These are phyloP conservation scores for Cenopis cana DNA, from an alignment of 2,888 invertebrate species.

Conservation along the genomic window DNA sequence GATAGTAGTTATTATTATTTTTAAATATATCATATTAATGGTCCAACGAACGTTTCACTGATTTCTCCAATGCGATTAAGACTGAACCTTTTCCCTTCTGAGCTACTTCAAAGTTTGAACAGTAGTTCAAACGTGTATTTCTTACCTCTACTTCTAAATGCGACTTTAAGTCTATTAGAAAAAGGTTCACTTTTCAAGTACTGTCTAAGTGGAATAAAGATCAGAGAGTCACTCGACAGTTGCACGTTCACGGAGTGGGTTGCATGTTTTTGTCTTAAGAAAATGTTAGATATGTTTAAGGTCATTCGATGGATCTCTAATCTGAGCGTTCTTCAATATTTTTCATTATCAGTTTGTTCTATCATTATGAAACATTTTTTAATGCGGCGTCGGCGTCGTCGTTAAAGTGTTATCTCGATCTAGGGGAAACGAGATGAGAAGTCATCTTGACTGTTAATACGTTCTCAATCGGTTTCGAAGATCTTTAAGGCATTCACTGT, in stretches of 20 bases:
- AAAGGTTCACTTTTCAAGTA: neutral
- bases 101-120: conserved; percentile 49
- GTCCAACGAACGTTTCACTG: conserved; percentile 64
- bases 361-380: neutral
- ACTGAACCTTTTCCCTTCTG: conserved; percentile 61
- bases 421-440: neutral
- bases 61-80: conserved; percentile 67
- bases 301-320: conserved; percentile 13
- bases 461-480: neutral
- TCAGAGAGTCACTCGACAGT: neutral
- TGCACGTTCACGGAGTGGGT: neutral
- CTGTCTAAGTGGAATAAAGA: neutral
- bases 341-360: neutral
- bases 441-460: neutral
- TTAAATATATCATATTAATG: conserved; percentile 58
- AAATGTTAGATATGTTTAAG: neutral
- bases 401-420: too few species aligned
- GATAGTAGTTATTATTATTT: conserved; percentile 43
- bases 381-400: too few species aligned
- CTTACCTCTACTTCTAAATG: neutral
- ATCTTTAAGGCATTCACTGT: too few species aligned
- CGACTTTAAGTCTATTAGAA: neutral
- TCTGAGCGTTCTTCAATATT: neutral
- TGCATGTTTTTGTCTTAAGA: neutral
- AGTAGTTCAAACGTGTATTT: neutral